Conservation (phyloP, 2,113 vertebrate genomes). For the Hiodon alosoides region DNA sequence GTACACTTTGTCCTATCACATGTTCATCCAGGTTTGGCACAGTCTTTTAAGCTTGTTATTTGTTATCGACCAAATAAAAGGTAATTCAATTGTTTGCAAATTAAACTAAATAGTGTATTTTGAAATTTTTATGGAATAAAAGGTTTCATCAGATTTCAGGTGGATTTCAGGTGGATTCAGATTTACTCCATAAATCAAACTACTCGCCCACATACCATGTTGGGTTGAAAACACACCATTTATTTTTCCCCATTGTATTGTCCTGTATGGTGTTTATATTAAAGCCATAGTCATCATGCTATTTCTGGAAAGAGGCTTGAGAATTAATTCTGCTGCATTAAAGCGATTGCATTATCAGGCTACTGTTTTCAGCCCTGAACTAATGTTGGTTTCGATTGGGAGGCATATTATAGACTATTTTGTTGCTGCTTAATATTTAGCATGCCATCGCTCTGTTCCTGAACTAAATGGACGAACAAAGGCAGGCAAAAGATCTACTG, state of each 20-base stretch:
- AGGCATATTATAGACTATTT: not conserved
- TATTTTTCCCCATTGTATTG: not conserved
- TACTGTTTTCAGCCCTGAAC: slow-evolving; percentile 31
- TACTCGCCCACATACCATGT: too few species aligned
- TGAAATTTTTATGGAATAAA: too few species aligned
- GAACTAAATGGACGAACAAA: slow-evolving; percentile 11
- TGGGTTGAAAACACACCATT: too few species aligned
- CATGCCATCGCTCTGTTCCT: slow-evolving; percentile 1
- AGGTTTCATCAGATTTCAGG: too few species aligned
- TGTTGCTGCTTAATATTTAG: slow-evolving; percentile 10
- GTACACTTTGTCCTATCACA: too few species aligned
- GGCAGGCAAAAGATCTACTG: not conserved
- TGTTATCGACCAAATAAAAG: too few species aligned
- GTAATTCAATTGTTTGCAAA: too few species aligned
- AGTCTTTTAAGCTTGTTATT: too few species aligned
- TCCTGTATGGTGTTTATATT: not conserved
- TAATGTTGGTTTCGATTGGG: not conserved
- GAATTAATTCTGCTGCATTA: slow-evolving; percentile 30
- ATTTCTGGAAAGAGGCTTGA: slow-evolving; percentile 29
- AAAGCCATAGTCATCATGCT: slow-evolving; percentile 12
- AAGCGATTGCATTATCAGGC: slow-evolving; percentile 37
- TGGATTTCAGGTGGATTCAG: too few species aligned
- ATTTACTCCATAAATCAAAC: too few species aligned
- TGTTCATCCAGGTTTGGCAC: too few species aligned
- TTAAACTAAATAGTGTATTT: too few species aligned